Percentiles rank a stretch among this genome's conserved stretches.
phyloP scores from a whole-genome alignment of 2,888 invertebrate genomes.

The Dynastes tityus region DNA sequence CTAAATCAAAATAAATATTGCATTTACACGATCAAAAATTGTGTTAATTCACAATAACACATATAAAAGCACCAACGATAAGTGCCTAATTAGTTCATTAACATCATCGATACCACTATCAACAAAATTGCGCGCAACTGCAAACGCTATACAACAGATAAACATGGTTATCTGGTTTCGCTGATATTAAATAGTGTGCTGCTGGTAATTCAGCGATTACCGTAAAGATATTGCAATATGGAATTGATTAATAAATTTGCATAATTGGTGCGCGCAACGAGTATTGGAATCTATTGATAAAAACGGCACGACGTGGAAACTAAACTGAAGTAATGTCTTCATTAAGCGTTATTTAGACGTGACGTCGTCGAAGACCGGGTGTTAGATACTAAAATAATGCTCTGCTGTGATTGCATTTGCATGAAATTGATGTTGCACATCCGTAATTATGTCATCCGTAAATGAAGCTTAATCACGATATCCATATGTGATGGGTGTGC shows the following conservation, averaged over 20 bases:
- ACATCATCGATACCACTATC: slow-evolving; percentile 41
- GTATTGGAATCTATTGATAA: slow-evolving; percentile 37
- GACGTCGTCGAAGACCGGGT: slow-evolving; percentile 17
- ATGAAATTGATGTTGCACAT: slow-evolving; percentile 19
- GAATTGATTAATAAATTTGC: slow-evolving; percentile 45
- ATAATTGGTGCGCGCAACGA: slow-evolving; percentile 28
- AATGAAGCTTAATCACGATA: not conserved
- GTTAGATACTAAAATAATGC: slow-evolving; percentile 14
- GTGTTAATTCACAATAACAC: not conserved
- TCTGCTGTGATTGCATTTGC: not conserved
- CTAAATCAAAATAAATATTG: not conserved
- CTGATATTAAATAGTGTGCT: slow-evolving; percentile 38
- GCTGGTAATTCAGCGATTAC: slow-evolving; percentile 39
- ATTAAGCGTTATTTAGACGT: slow-evolving; percentile 39
- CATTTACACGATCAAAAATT: not conserved
- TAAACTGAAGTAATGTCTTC: slow-evolving; percentile 41
- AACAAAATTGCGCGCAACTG: slow-evolving; percentile 19
- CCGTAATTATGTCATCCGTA: slow-evolving; percentile 30
- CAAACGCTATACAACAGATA: slow-evolving; percentile 28
- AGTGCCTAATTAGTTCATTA: slow-evolving; percentile 41
- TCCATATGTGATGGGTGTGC: not conserved
- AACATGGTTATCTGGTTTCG: slow-evolving; percentile 25
- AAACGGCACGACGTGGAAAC: not conserved
- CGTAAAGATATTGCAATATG: slow-evolving; percentile 37
- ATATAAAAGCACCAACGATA: not conserved